phyloP scores from a whole-genome alignment of 2,113 vertebrate species.

The Psittacula cyanocephala region DNA sequence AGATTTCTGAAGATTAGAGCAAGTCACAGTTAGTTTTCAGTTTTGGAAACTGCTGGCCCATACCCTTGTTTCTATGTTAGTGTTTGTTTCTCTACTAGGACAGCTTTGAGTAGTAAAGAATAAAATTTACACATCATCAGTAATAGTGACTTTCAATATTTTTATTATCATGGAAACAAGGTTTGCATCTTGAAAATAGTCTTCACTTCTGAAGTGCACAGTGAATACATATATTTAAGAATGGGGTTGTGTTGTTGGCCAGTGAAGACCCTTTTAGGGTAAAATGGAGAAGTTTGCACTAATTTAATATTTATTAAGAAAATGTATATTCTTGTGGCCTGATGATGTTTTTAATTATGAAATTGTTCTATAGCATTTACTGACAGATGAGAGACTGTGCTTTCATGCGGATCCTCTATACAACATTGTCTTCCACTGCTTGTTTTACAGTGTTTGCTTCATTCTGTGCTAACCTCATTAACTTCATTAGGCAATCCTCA shows the following conservation, averaged over 20 bases:
- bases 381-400: not conserved
- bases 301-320: not conserved
- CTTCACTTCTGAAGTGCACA: not conserved
- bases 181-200: not conserved
- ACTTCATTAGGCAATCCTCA: constrained; percentile 10
- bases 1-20: not conserved
- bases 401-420: not conserved
- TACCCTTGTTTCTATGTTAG: not conserved
- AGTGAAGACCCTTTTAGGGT: not conserved
- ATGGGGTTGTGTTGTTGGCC: not conserved
- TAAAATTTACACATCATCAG: not conserved
- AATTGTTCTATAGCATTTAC: not conserved
- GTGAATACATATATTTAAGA: not conserved
- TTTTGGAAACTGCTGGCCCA: not conserved
- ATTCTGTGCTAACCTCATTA: not conserved
- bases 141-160: not conserved
- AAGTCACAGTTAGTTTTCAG: not conserved
- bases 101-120: not conserved
- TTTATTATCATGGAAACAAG: not conserved
- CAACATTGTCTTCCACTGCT: not conserved
- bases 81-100: not conserved
- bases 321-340: not conserved
- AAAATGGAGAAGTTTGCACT: not conserved
- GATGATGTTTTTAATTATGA: not conserved
- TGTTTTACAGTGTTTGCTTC: not conserved